Evolutionary conservation across 2,888 invertebrate genomes (phyloP), one percentile per base, ranked within the genome.

Genomic region (Drosophila neoperkinsi): DNA sequence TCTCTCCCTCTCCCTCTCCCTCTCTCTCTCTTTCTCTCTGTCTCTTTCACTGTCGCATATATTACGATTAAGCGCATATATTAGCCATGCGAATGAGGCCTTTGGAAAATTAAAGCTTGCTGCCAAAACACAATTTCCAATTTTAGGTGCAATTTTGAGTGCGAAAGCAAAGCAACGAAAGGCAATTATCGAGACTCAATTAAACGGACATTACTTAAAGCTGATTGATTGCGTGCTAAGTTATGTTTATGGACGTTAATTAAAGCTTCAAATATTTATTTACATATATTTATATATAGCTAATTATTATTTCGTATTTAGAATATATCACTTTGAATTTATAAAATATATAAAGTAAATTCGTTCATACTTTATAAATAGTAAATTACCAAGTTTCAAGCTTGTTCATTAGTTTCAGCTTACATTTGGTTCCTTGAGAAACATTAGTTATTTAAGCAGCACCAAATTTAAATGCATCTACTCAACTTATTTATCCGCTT

Each of bases 11-110:
- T 6, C 1, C 28, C 28, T 30, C 1, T 30, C n/a, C n/a, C n/a
- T n/a, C n/a, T 52, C n/a, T 49, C 28, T 16, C 13, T 3, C 5
- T 10, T 28, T 28, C 1, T 50, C 28, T 30, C 1, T 30, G 2
- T 30, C 3, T n/a, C 33, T 10, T 33, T 36, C 16, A 3, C 28
- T 53, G 11, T 4, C 4, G 55, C 56, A 63, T 51, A 49, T 13
- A 69, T 76, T 60, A 49, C 13, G 18, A 43, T 60, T 50, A 9
- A 28, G 13, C 43, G 74, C 66, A 74, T 78, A 56, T 31, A 77
- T 64, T 74, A 59, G 31, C n/a, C 18, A 53, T 11, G 70, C 25
- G 25, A 46, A 46, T 31, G n/a, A 34, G 31, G 30, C 36, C 9
- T 70, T 50, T 50, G 38, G 33, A 18, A 33, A 33, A 50, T 59